Conservation (phyloP, 2,888 invertebrate species). For the Elmis aenea region DNA sequence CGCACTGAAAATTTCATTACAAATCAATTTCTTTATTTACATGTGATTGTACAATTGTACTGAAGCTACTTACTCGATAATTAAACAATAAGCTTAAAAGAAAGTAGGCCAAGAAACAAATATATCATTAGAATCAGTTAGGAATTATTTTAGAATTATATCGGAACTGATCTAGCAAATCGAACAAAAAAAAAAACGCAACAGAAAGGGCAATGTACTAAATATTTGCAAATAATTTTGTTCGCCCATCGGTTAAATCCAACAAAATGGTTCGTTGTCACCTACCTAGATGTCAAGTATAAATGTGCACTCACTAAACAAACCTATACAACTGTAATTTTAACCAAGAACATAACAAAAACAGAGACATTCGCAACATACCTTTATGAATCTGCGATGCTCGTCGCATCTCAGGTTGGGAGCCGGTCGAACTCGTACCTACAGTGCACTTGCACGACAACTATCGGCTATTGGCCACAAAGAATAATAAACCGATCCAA, state of each 20-base stretch:
- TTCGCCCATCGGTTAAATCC: not conserved
- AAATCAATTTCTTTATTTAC: no score
- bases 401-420: slow-evolving; percentile 50
- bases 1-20: no score
- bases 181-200: no score
- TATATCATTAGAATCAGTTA: no score
- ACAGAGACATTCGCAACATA: slow-evolving; percentile 32
- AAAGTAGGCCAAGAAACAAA: no score
- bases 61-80: no score
- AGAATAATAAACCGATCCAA: slow-evolving; percentile 24
- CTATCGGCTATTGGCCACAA: slow-evolving; percentile 29
- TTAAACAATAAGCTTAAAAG: no score
- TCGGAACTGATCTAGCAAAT: no score
- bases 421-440: slow-evolving; percentile 26
- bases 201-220: no score
- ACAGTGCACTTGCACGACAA: slow-evolving; percentile 30
- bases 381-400: slow-evolving; percentile 56
- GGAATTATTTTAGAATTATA: no score
- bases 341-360: slow-evolving; percentile 12
- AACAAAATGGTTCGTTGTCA: slow-evolving; percentile 19
- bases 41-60: no score
- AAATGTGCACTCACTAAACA: slow-evolving; percentile 9
- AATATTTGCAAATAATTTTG: no score
- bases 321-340: slow-evolving; percentile 9
- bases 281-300: slow-evolving; percentile 16